A percentile compares a stretch with the other conserved stretches of the same genome.
These are phyloP conservation scores for Zoanthus sociatus DNA, from an alignment of 92 coral and sea anemone genomes.

Conservation along the genomic window DNA sequence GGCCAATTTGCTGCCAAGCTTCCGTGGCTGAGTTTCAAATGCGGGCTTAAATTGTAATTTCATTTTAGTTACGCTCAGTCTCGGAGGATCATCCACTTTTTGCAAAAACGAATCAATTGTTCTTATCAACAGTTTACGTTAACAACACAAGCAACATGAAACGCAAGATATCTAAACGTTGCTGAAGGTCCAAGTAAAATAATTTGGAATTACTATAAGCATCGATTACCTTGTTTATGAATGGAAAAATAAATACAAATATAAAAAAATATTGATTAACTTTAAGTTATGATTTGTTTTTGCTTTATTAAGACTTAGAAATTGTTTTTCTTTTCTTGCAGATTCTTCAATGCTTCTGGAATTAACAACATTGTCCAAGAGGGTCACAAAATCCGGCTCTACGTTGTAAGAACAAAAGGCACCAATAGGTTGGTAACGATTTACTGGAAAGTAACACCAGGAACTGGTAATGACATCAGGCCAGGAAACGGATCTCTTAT, in stretches of 20 bases:
- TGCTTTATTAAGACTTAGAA: no score
- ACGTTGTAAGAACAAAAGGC: slow-evolving; percentile 79
- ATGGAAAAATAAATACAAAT: not conserved
- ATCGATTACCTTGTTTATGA: not conserved
- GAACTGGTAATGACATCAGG: slow-evolving; percentile 67
- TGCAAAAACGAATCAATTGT: not conserved
- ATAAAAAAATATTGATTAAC: no score
- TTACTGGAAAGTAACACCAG: slow-evolving; percentile 73
- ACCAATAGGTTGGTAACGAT: slow-evolving; percentile 74
- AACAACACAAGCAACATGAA: not conserved
- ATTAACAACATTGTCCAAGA: slow-evolving; percentile 67
- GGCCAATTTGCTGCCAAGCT: no score
- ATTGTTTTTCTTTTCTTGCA: slow-evolving; percentile 19
- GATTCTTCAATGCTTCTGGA: slow-evolving; percentile 65
- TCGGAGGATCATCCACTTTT: not conserved
- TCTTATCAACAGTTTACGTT: not conserved
- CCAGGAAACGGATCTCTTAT: slow-evolving; percentile 90
- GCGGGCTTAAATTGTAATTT: no score
- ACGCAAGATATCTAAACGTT: no score
- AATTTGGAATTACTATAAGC: not conserved
- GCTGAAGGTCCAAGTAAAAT: no score
- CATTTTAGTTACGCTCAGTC: no score
- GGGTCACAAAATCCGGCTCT: slow-evolving; percentile 77
- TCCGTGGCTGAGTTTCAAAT: no score
- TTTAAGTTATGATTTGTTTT: no score